phyloP scores from a whole-genome alignment of 2,888 invertebrate genomes.

The Phengaris arion region DNA sequence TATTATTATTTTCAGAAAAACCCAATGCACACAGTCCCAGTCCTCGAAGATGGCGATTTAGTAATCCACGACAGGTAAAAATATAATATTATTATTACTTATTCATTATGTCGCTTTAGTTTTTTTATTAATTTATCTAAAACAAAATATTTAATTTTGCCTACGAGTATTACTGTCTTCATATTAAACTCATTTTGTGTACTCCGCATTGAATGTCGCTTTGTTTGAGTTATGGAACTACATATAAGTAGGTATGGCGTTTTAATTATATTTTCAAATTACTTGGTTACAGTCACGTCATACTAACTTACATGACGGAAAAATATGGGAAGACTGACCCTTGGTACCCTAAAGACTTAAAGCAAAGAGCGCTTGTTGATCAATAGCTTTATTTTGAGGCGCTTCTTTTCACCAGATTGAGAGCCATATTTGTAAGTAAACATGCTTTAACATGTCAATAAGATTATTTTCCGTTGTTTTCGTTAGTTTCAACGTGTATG shows the following conservation, averaged over 20 bases:
- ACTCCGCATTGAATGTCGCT: too few relatives aligned
- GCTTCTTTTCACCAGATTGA: constrained; percentile 64
- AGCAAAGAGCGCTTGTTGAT: constrained; percentile 73
- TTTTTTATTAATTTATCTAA: too few relatives aligned
- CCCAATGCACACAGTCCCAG: constrained; percentile 77
- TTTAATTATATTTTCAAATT: neutral
- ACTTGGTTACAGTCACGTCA: constrained; percentile 66
- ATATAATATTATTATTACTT: neutral
- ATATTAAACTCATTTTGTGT: too few relatives aligned
- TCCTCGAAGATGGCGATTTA: constrained; percentile 75
- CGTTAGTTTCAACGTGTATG: too few relatives aligned
- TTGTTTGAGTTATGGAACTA: too few relatives aligned
- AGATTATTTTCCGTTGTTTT: neutral
- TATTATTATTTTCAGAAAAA: constrained; percentile 64
- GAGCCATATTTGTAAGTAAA: constrained; percentile 62
- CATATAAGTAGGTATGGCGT: too few relatives aligned
- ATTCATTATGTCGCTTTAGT: too few relatives aligned
- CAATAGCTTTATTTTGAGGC: constrained; percentile 77
- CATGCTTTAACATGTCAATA: too few relatives aligned
- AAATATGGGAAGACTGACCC: constrained; percentile 75
- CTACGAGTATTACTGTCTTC: too few relatives aligned
- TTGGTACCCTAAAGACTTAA: constrained; percentile 78
- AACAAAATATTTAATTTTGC: too few relatives aligned
- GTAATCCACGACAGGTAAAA: constrained; percentile 57
- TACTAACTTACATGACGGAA: constrained; percentile 70